phyloP scores from a whole-genome alignment of 2,113 vertebrate species.

The Onychostruthus taczanowskii region DNA sequence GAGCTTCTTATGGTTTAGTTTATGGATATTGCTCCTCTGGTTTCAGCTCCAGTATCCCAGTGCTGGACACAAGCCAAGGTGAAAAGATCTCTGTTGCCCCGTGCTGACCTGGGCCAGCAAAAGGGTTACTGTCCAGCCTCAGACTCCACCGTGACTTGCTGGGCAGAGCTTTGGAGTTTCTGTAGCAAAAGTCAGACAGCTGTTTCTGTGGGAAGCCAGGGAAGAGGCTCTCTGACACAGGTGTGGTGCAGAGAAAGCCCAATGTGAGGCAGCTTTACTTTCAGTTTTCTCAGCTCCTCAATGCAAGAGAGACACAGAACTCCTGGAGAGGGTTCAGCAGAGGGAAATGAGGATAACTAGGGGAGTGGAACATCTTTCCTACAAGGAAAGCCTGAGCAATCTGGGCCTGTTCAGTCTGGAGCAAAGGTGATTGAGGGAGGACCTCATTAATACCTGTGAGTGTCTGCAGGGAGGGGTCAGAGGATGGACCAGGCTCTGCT shows the following conservation, averaged over 20 bases:
- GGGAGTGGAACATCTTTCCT: background rate
- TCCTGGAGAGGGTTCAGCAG: background rate
- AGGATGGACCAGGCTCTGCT: background rate
- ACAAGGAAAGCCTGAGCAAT: background rate
- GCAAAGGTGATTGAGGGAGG: background rate
- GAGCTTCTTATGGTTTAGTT: background rate
- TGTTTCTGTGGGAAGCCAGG: background rate
- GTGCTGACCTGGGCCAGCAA: background rate
- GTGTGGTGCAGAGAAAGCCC: background rate
- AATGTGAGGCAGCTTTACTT: background rate
- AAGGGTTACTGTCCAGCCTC: background rate
- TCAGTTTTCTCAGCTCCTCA: background rate
- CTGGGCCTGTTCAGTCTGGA: background rate
- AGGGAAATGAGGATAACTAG: background rate
- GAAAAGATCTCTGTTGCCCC: background rate
- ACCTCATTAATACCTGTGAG: background rate
- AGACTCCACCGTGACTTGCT: background rate
- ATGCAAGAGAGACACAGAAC: accelerated
- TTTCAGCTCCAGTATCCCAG: background rate
- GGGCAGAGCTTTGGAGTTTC: background rate
- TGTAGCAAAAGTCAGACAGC: background rate
- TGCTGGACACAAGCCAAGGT: background rate
- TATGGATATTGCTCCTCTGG: accelerated
- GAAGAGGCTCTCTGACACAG: background rate
- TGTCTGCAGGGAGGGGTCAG: background rate